These are phyloP conservation scores for Thunnus maccoyii DNA, from an alignment of 2,113 vertebrate species.

Conservation along the genomic window DNA sequence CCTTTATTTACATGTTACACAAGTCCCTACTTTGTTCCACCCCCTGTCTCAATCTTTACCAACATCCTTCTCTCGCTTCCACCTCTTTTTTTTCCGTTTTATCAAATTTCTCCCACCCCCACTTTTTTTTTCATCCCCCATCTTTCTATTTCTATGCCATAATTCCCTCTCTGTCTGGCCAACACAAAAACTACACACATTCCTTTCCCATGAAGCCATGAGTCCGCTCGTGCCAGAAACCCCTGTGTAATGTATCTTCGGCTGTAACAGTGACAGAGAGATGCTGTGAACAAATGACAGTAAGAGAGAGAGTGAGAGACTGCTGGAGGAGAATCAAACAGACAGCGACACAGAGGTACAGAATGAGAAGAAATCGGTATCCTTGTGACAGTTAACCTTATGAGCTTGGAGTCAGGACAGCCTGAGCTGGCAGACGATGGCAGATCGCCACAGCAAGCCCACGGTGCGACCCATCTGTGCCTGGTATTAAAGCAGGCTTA, in stretches of 20 bases:
- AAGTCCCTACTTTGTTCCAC: slow-evolving; percentile 3
- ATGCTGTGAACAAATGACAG: slow-evolving; percentile 17
- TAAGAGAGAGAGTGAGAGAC: slow-evolving; percentile 24
- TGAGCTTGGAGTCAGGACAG: slow-evolving; percentile 58
- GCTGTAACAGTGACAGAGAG: slow-evolving; percentile 30
- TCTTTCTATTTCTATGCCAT: slow-evolving; percentile 3
- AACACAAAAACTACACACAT: slow-evolving; percentile 83
- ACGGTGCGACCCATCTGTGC: slow-evolving; percentile 80
- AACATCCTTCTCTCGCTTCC: slow-evolving; percentile 2
- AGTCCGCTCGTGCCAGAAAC: slow-evolving; percentile 62
- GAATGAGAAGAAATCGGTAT: slow-evolving; percentile 38
- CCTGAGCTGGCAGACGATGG: slow-evolving; percentile 65
- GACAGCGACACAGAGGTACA: slow-evolving; percentile 35
- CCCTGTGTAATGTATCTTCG: slow-evolving; percentile 26
- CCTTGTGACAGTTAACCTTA: slow-evolving; percentile 69
- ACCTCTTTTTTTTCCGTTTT: slow-evolving; percentile 14
- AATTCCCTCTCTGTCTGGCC: slow-evolving; percentile 33
- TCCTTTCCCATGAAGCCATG: slow-evolving; percentile 91
- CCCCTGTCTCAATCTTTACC: neutral
- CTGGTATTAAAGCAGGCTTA: slow-evolving; percentile 79
- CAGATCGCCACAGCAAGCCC: slow-evolving; percentile 68
- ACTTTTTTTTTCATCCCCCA: slow-evolving; percentile 32
- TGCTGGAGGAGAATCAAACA: slow-evolving; percentile 35
- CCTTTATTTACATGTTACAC: slow-evolving; percentile 20
- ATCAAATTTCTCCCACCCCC: neutral